Evolutionary conservation across 2,113 vertebrate species (phyloP), one percentile per base, ranked within the genome.

Genomic region (Australoheros scitulus): DNA sequence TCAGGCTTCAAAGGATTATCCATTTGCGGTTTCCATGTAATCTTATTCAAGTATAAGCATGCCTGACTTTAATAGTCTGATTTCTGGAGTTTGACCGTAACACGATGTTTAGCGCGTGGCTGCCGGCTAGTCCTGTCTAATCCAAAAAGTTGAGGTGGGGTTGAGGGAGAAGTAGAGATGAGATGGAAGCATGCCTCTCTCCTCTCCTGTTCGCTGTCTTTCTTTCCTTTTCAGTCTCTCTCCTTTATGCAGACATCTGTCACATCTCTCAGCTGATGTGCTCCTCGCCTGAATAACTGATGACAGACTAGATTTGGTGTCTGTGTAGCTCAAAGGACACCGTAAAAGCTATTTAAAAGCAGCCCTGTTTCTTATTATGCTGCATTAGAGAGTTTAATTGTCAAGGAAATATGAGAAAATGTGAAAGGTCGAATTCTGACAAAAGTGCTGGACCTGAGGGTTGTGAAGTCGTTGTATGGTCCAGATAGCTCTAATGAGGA

Each of bases 1-100:
- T 93, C 88, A 72, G 65, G 65, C 91, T 90, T 87, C 92, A 92
- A 88, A 92, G 89, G 85, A 92, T 89, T 77, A 88, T 87, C 87
- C 82, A 32, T 79, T 76, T 14, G 41, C 82, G 70, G 78, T 80
- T 64, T 47, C 82, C 85, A 64, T 91, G 85, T 86, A 89, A 90
- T 90, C 81, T 29, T 81, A 80, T 89, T 91, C 81, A 56, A 80
- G 83, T 85, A 72, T 77, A 70, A 87, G 61, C 81, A 34, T 6
- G 32, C 64, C 79, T 85, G 20, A 10, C 38, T 93, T 81, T 87
- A 79, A 82, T 76, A 79, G 81, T 82, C 63, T 41, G 81, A 59
- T 77, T 87, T 55, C 81, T 86, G 70, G 60, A 74, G 56, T 80
- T 87, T 76, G 61, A 83, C 82, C 74, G 2, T 18, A 65, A 57